Evolutionary conservation across 2,113 vertebrate species (phyloP).

Genomic region (Triplophysa siluroides): DNA sequence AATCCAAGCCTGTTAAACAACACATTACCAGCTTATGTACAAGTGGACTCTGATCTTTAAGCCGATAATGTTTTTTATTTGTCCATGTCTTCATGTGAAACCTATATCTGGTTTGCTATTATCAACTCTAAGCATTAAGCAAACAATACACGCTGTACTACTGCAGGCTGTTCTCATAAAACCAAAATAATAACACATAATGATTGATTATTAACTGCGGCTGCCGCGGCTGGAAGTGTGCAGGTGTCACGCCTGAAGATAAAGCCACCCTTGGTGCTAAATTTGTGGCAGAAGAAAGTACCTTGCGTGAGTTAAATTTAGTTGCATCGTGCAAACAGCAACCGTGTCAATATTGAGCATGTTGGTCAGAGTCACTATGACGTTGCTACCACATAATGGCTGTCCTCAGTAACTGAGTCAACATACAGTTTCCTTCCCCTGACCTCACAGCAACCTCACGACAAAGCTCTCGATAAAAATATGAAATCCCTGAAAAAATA

Average conservation of each 20-base stretch:
- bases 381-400: conserved; percentile 1
- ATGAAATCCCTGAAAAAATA: no score
- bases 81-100: no score
- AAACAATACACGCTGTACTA: neutral
- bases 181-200: neutral
- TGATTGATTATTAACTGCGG: neutral
- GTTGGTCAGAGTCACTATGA: conserved; percentile 47
- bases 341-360: conserved; percentile 71
- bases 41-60: neutral
- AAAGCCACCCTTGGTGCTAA: neutral
- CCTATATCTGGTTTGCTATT: no score
- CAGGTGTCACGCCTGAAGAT: neutral
- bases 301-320: conserved; percentile 60
- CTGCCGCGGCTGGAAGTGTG: neutral
- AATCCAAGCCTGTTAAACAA: neutral
- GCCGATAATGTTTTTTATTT: neutral
- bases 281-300: neutral
- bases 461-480: neutral
- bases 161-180: neutral
- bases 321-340: conserved; percentile 50
- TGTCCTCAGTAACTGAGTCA: conserved; percentile 15
- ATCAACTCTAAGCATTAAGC: no score
- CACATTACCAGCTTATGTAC: neutral
- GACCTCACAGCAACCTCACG: conserved; percentile 10
- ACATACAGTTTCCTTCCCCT: conserved; percentile 27